Percentiles rank a stretch among this genome's conserved stretches.
Evolutionary conservation across 2,797 vertebrate species (phyloP).

Genomic region (Austrolebias charrua): DNA sequence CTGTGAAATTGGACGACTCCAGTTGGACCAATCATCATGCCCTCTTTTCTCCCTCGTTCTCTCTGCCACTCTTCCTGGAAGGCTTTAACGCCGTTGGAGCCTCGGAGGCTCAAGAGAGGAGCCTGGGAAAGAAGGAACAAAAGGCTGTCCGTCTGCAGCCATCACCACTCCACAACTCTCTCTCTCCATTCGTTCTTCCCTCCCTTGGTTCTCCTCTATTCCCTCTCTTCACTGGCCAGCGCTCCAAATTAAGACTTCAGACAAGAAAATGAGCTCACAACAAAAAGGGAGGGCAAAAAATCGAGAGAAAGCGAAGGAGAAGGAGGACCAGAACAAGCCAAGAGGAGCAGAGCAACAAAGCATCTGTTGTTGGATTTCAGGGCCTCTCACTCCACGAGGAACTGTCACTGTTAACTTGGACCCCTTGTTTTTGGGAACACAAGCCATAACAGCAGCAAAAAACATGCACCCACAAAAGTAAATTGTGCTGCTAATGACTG

Average conservation of each 20-base stretch:
- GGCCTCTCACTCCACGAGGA: slow-evolving; percentile 70
- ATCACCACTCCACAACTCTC: slow-evolving; percentile 63
- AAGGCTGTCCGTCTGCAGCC: slow-evolving; percentile 77
- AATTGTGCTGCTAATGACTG: slow-evolving; percentile 28
- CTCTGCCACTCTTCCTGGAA: slow-evolving; percentile 65
- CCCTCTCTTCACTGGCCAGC: slow-evolving; percentile 74
- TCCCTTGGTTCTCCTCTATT: slow-evolving; percentile 61
- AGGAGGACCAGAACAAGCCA: slow-evolving; percentile 75
- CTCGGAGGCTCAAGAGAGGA: slow-evolving; percentile 78
- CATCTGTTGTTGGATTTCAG: slow-evolving; percentile 76
- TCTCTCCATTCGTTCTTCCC: slow-evolving; percentile 36
- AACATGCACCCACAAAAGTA: slow-evolving; percentile 42
- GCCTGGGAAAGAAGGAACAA: slow-evolving; percentile 83
- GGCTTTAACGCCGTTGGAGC: slow-evolving; percentile 77
- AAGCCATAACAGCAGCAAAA: slow-evolving; percentile 47
- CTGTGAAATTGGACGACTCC: slow-evolving; percentile 61
- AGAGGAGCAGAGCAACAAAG: slow-evolving; percentile 76
- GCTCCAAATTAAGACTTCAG: slow-evolving; percentile 83
- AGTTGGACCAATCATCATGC: slow-evolving; percentile 76
- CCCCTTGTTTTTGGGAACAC: slow-evolving; percentile 59
- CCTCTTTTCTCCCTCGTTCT: slow-evolving; percentile 52
- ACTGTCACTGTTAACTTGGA: slow-evolving; percentile 76
- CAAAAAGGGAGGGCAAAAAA: slow-evolving; percentile 58
- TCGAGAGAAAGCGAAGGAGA: slow-evolving; percentile 62
- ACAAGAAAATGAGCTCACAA: slow-evolving; percentile 79